Conservation (phyloP, 2,797 vertebrate species). For the Poeciliopsis turneri region DNA sequence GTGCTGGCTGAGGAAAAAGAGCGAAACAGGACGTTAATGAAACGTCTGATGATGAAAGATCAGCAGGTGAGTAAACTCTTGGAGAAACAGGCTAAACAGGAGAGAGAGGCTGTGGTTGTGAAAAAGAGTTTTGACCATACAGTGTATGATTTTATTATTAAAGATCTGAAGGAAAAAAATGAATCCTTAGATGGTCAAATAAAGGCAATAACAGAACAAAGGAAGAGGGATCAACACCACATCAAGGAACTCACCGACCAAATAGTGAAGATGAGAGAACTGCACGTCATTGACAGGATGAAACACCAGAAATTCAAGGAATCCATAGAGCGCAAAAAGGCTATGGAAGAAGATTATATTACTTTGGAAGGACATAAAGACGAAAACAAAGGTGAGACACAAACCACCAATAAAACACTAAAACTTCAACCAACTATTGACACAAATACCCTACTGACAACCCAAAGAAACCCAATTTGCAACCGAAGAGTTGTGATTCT, state of each 20-base stretch:
- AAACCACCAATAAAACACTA: not conserved
- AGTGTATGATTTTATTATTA: not conserved
- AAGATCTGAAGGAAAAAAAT: not conserved
- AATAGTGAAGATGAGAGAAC: not conserved
- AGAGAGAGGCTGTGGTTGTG: not conserved
- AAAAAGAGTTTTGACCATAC: not conserved
- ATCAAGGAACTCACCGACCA: not conserved
- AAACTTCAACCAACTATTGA: not conserved
- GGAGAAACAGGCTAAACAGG: not conserved
- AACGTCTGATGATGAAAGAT: not conserved
- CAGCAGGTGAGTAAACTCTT: not conserved
- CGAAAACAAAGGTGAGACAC: not conserved
- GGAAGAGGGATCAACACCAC: not conserved
- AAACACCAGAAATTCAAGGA: not conserved
- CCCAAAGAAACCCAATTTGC: not conserved
- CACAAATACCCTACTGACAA: not conserved
- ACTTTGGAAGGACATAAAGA: not conserved
- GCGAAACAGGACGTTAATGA: not conserved
- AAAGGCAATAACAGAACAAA: not conserved
- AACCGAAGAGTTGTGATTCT: too few relatives aligned
- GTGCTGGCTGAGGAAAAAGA: not conserved
- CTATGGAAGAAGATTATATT: not conserved
- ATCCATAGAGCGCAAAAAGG: not conserved
- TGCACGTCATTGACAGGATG: not conserved
- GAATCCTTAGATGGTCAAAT: not conserved